Evolutionary conservation across 2,888 invertebrate species (phyloP), one percentile per base, ranked within the genome.

Genomic region (Ophion ellenae): DNA sequence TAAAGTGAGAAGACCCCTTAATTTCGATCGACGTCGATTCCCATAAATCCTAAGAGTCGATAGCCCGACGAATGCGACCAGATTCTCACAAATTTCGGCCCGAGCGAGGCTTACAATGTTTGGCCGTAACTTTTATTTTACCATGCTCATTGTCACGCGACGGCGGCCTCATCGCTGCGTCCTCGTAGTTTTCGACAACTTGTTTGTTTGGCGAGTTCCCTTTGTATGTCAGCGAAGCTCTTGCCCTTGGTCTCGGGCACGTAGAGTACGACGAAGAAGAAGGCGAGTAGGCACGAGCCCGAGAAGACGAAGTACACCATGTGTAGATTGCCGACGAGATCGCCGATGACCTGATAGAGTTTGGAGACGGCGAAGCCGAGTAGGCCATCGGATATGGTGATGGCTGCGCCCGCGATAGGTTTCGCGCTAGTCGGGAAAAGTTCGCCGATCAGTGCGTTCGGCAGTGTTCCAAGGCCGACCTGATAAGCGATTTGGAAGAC

Each of bases 201-300:
- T n/a, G 77, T 63, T 4, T 79, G 77, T 59, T 61, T 57, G 11
- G 84, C 71, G 0, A 94, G 84, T 24, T 92, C 90, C 5, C 89
- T 90, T 75, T 93, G 93, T 71, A 94, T 94, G 73, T 93, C 92
- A 3, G 80, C 85, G 24, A 94, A 93, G 3, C 91, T 93, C 81
- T 92, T 92, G 71, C 91, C 90, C 81, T 92, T 94, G 2, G 94
- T 94, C 79, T 94, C 94, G 2, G 94, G 94, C 3, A 94, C 90
- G 47, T 86, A 90, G 3, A 90, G 79, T 2, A 89, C 74, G 17
- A 94, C 91, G 82, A 94, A 91, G 20, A 92, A 10, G 70, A 93
- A 92, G 0, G 92, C 90, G 0, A 93, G 53, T 3, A 91, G 88
- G 53, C 92, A 93, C 1, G 92, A 93, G 0, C 76, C 90, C 1